A percentile compares a stretch with the other conserved stretches of the same genome.
phyloP scores from a whole-genome alignment of 92 coral and sea anemone species.

The Epizoanthus illoricatus region DNA sequence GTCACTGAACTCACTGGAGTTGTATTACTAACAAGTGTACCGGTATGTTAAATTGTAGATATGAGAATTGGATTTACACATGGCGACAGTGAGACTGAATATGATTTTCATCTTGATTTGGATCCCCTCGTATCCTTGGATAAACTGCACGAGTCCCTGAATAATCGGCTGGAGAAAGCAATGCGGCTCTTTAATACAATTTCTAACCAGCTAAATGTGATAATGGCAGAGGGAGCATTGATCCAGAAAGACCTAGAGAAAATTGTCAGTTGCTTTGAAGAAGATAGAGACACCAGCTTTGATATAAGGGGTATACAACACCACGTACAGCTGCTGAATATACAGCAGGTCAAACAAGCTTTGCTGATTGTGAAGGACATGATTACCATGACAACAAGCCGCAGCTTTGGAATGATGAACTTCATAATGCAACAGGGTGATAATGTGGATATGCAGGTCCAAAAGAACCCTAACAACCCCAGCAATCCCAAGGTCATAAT shows the following conservation, averaged over 20 bases:
- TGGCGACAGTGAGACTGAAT: conserved; percentile 74
- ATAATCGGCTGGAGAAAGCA: conserved; percentile 68
- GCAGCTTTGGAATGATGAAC: conserved; percentile 80
- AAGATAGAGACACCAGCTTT: conserved; percentile 54
- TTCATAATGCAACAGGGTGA: conserved; percentile 93
- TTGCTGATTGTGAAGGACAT: conserved; percentile 85
- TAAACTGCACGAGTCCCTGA: conserved; percentile 71
- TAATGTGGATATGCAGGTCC: conserved; percentile 86
- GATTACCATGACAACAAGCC: conserved; percentile 55
- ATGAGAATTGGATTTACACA: conserved; percentile 94
- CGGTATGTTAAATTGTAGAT: conserved; percentile 55
- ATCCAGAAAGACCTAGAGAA: conserved; percentile 76
- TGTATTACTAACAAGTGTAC: not conserved
- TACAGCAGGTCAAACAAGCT: conserved; percentile 92
- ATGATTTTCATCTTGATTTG: conserved; percentile 87
- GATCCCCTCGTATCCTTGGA: conserved; percentile 82
- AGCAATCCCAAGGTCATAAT: conserved; percentile 83
- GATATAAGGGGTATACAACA: conserved; percentile 73
- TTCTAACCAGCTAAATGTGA: conserved; percentile 74
- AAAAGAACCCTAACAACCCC: conserved; percentile 63
- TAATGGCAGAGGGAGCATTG: conserved; percentile 64
- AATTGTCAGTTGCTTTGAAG: conserved; percentile 65
- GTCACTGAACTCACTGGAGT: not conserved
- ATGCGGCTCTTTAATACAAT: conserved; percentile 70
- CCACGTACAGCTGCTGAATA: conserved; percentile 80